Percentiles rank a stretch among this genome's conserved stretches.
Conservation (phyloP, 2,888 invertebrate genomes). For the Drosophila subsilvestris region DNA sequence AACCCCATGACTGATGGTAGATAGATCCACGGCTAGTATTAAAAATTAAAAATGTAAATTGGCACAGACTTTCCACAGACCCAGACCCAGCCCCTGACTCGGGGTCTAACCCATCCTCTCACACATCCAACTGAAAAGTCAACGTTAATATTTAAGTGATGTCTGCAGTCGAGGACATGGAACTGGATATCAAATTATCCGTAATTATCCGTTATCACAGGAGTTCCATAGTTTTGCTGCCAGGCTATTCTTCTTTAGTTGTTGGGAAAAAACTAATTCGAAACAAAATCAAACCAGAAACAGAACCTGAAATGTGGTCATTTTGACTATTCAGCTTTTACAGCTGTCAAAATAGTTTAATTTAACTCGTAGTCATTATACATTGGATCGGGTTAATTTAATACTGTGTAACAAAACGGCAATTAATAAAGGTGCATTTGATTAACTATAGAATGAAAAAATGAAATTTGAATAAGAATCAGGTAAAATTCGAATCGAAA, state of each 20-base stretch:
- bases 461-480: constrained; percentile 8
- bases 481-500: constrained; percentile 50
- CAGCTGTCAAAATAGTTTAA: constrained; percentile 9
- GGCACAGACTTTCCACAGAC: constrained; percentile 1
- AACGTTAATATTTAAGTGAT: constrained; percentile 28
- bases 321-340: too few relatives aligned
- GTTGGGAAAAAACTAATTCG: too few relatives aligned
- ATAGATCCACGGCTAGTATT: background rate
- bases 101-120: too few relatives aligned
- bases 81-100: background rate
- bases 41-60: constrained; percentile 44
- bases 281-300: too few relatives aligned
- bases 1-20: background rate
- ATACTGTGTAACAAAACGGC: constrained; percentile 36
- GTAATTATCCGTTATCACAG: too few relatives aligned
- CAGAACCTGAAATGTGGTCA: too few relatives aligned
- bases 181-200: background rate
- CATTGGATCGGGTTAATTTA: constrained; percentile 60
- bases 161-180: constrained; percentile 7
- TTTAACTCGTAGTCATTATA: constrained; percentile 29
- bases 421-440: constrained; percentile 65
- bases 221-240: too few relatives aligned
- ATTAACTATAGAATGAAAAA: constrained; percentile 50
- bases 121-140: constrained; percentile 22
- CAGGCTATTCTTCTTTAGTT: too few relatives aligned